phyloP scores from a whole-genome alignment of 2,888 invertebrate species.

The Aleiodes leptofemur region DNA sequence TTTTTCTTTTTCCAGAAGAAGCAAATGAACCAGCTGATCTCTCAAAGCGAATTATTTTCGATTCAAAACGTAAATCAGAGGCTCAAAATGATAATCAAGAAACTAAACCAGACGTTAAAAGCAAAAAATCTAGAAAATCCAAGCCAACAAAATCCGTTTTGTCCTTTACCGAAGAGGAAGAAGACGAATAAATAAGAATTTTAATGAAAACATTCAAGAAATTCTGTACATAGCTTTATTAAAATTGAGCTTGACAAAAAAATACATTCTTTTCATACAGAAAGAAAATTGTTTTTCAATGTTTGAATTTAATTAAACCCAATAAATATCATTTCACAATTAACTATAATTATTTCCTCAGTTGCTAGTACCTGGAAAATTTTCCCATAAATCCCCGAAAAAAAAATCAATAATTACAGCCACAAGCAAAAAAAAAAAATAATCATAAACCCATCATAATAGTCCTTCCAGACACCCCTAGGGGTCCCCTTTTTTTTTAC shows the following conservation, averaged over 20 bases:
- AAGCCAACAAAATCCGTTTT: slow-evolving; percentile 63
- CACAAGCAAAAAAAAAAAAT: slow-evolving; percentile 24
- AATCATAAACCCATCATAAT: slow-evolving; percentile 30
- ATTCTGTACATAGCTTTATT: slow-evolving; percentile 23
- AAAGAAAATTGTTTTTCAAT: not conserved
- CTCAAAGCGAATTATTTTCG: slow-evolving; percentile 79
- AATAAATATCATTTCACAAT: too few species aligned
- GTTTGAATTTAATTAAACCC: not conserved
- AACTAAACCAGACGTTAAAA: slow-evolving; percentile 55
- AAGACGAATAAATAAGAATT: slow-evolving; percentile 57
- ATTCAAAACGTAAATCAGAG: slow-evolving; percentile 69
- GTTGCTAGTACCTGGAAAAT: not conserved
- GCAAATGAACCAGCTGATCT: slow-evolving; percentile 80
- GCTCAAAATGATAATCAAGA: slow-evolving; percentile 59
- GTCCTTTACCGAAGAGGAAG: slow-evolving; percentile 70
- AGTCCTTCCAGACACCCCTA: slow-evolving; percentile 34
- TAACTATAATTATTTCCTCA: not conserved
- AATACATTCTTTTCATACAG: not conserved
- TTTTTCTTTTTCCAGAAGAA: slow-evolving; percentile 76
- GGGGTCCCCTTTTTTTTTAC: slow-evolving; percentile 65
- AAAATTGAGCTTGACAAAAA: not conserved
- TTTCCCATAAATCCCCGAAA: slow-evolving; percentile 5
- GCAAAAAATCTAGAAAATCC: slow-evolving; percentile 62
- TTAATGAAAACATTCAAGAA: not conserved
- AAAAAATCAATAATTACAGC: slow-evolving; percentile 16